These are phyloP conservation scores for Benitochromis conjunctus DNA, from an alignment of 2,113 vertebrate genomes.

Conservation along the genomic window DNA sequence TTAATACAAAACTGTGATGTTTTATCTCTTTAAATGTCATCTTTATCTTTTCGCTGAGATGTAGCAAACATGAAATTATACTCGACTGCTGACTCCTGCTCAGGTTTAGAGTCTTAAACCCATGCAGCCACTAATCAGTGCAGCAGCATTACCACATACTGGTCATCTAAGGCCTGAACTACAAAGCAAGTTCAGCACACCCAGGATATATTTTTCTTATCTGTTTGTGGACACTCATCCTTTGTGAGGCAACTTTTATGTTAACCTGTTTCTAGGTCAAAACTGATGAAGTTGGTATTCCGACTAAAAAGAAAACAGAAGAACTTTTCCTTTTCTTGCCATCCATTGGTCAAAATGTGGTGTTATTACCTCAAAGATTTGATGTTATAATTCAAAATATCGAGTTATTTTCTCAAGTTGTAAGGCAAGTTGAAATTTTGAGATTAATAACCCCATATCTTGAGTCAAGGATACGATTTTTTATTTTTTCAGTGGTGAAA, in stretches of 20 bases:
- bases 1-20: not conserved
- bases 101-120: not conserved
- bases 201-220: not conserved
- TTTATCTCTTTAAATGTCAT: not conserved
- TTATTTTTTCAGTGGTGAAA: not conserved
- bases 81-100: not conserved
- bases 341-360: not conserved
- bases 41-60: not conserved
- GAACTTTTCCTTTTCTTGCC: not conserved
- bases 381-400: not conserved
- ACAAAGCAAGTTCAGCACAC: not conserved
- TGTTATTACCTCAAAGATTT: not conserved
- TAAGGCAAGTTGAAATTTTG: not conserved
- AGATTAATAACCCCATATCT: not conserved
- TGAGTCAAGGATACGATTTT: not conserved
- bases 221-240: not conserved
- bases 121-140: not conserved
- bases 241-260: not conserved
- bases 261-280: not conserved
- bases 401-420: not conserved
- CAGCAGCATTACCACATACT: not conserved
- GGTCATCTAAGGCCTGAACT: not conserved
- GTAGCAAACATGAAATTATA: not conserved
- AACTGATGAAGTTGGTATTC: not conserved
- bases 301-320: rapidly evolving